Percentiles rank a stretch among this genome's conserved stretches.
phyloP scores from a whole-genome alignment of 2,888 invertebrate genomes.

The Steinernema scapterisci region DNA sequence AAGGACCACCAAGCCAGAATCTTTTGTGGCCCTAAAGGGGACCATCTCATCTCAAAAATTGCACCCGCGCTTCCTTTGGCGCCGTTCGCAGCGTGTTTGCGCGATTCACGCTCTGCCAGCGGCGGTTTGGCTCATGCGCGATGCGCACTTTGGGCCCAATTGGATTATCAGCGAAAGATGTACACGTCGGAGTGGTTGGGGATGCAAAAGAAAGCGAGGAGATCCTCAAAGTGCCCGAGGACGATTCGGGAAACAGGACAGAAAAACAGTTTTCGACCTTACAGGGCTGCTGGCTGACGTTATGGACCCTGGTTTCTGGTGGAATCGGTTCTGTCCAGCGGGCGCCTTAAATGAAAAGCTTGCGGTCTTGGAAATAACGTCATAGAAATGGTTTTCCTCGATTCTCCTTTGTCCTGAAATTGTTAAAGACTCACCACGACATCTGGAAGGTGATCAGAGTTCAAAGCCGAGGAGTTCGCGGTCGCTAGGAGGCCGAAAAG shows the following conservation, averaged over 20 bases:
- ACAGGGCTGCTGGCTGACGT: no score
- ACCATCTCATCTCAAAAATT: neutral
- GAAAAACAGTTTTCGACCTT: no score
- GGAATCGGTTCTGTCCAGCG: no score
- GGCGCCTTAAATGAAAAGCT: no score
- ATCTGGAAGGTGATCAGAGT: constrained; percentile 6
- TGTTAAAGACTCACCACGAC: constrained; percentile 14
- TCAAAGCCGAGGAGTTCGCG: neutral
- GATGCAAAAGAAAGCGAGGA: neutral
- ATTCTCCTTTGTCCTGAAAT: neutral
- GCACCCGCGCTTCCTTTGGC: neutral
- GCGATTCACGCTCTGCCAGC: constrained; percentile 5
- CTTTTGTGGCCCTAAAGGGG: neutral
- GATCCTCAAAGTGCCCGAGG: constrained; percentile 6
- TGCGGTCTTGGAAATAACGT: no score
- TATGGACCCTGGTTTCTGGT: no score
- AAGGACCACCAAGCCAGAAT: neutral
- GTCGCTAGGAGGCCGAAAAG: neutral
- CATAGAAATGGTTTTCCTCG: neutral
- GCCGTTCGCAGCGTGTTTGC: neutral
- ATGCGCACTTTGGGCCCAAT: constrained; percentile 16
- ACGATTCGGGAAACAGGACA: constrained; percentile 1
- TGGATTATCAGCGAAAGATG: constrained; percentile 6
- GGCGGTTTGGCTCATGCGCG: constrained; percentile 7
- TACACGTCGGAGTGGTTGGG: neutral